Percentiles rank a stretch among this genome's conserved stretches.
Conservation (phyloP, 2,113 vertebrate genomes). For the Nansenia antarctica region DNA sequence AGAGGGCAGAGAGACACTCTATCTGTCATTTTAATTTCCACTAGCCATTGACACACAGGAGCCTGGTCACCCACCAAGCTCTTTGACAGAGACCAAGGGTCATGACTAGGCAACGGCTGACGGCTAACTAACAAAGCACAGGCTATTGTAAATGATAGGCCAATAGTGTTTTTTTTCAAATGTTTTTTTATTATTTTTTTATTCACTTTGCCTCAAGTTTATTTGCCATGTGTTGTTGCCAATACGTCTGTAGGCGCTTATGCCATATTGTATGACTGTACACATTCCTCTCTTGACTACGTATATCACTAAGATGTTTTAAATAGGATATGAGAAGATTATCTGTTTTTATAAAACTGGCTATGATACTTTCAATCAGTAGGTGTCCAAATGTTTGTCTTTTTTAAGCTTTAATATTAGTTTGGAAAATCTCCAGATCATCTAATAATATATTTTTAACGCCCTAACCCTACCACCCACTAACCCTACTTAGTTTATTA, state of each 20-base stretch:
- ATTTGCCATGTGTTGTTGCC: slow-evolving; percentile 52
- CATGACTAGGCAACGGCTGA: slow-evolving; percentile 55
- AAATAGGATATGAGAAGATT: too few relatives aligned
- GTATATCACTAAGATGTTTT: slow-evolving; percentile 24
- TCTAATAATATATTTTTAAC: neutral
- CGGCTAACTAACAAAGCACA: slow-evolving; percentile 53
- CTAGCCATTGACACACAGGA: slow-evolving; percentile 48
- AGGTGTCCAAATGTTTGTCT: neutral
- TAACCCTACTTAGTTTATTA: too few relatives aligned
- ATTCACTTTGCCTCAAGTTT: slow-evolving; percentile 37
- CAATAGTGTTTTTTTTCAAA: slow-evolving; percentile 28
- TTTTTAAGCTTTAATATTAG: neutral
- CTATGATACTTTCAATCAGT: neutral
- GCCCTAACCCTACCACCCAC: too few relatives aligned
- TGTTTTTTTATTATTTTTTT: slow-evolving; percentile 29
- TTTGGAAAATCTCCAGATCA: neutral
- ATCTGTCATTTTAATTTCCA: slow-evolving; percentile 55
- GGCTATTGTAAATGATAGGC: slow-evolving; percentile 50
- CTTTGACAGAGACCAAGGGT: slow-evolving; percentile 64
- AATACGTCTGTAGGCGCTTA: neutral
- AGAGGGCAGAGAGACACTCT: slow-evolving; percentile 54
- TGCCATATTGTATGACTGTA: too few relatives aligned
- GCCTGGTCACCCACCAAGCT: slow-evolving; percentile 45
- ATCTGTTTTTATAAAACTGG: neutral
- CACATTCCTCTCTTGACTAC: too few relatives aligned